phyloP scores from a whole-genome alignment of 2,113 vertebrate genomes.

The Melozone crissalis region DNA sequence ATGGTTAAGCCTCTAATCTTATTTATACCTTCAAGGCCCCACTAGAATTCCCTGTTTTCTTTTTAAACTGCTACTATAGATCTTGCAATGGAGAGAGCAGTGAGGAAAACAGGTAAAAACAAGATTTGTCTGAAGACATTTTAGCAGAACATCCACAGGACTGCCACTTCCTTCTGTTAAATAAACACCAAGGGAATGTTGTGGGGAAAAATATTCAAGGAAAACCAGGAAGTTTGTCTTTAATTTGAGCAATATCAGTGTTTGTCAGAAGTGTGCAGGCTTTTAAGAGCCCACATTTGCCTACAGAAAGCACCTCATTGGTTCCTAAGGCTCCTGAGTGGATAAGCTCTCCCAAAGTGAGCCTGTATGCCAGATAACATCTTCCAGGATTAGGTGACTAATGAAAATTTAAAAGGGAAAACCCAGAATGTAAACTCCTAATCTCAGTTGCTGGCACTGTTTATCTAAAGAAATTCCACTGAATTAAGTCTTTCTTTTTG shows the following conservation, averaged over 20 bases:
- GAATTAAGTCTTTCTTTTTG: not conserved
- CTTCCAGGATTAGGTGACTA: not conserved
- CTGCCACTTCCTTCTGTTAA: not conserved
- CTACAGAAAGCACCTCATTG: not conserved
- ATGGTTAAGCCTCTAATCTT: slow-evolving; percentile 36
- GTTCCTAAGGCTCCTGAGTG: not conserved
- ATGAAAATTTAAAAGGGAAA: slow-evolving; percentile 11
- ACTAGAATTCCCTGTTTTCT: slow-evolving; percentile 5
- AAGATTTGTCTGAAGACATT: not conserved
- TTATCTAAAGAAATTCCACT: not conserved
- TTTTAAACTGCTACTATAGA: not conserved
- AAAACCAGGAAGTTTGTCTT: not conserved
- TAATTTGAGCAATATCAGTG: not conserved
- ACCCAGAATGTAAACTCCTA: slow-evolving; percentile 26
- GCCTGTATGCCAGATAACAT: not conserved
- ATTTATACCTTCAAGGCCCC: slow-evolving; percentile 4
- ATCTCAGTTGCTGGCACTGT: not conserved
- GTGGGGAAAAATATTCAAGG: not conserved
- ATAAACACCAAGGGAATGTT: not conserved
- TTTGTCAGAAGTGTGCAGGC: not conserved
- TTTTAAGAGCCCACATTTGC: not conserved
- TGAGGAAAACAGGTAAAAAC: not conserved
- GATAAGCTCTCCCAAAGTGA: not conserved
- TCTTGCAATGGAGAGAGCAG: not conserved
- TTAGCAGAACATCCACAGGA: not conserved